Conservation (phyloP, 2,113 vertebrate genomes). For the Passer domesticus region DNA sequence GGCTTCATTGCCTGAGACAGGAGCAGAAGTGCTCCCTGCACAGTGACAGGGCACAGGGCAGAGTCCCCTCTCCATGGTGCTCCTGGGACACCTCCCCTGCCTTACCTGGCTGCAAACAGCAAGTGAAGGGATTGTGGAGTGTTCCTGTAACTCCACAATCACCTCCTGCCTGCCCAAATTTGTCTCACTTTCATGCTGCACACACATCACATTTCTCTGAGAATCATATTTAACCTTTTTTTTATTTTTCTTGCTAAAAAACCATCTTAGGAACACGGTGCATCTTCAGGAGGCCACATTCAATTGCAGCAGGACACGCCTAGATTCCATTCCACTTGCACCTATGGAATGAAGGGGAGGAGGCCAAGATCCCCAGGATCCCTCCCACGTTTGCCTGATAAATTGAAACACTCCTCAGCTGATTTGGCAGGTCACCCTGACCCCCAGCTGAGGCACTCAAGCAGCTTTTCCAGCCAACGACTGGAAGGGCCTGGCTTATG, state of each 20-base stretch:
- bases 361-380: background rate
- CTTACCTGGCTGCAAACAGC: background rate
- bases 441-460: background rate
- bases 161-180: background rate
- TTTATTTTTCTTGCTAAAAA: background rate
- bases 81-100: background rate
- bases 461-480: background rate
- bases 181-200: background rate
- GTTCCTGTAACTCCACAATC: background rate
- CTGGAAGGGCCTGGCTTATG: background rate
- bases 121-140: background rate
- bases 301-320: background rate
- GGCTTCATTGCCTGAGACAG: background rate
- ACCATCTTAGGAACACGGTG: accelerated
- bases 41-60: background rate
- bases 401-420: background rate
- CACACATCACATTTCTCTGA: background rate
- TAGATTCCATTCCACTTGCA: background rate
- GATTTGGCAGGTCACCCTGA: background rate
- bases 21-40: background rate
- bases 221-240: background rate
- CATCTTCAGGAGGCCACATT: background rate
- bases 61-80: background rate
- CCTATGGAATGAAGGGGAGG: slow-evolving; percentile 3
- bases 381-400: background rate